Conservation (phyloP, 92 coral and sea anemone species). For the Parazoanthus atlanticus region DNA sequence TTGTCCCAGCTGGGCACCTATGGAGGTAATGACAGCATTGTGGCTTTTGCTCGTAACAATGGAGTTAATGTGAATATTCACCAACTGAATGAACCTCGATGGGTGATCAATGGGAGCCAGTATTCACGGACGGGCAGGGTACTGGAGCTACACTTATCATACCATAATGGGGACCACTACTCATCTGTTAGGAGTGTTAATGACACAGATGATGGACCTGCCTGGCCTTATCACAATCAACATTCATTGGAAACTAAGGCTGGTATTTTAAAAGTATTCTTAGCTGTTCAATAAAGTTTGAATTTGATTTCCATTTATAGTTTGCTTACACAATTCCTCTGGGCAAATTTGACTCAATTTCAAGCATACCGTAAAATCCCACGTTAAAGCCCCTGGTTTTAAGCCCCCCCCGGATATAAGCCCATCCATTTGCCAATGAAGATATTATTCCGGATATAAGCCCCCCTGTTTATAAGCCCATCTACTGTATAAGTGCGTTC, state of each 20-base stretch:
- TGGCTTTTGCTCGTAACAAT: slow-evolving; percentile 92
- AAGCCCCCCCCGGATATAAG: too few species aligned
- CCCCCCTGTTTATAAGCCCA: too few species aligned
- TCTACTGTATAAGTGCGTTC: too few species aligned
- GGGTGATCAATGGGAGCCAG: slow-evolving; percentile 89
- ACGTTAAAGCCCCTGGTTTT: too few species aligned
- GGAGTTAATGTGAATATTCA: slow-evolving; percentile 91
- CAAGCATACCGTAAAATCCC: too few species aligned
- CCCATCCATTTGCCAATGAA: too few species aligned
- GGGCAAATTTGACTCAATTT: neutral
- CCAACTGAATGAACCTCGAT: slow-evolving; percentile 93
- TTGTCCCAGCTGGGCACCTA: slow-evolving; percentile 81
- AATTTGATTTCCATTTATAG: neutral
- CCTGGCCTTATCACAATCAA: slow-evolving; percentile 75
- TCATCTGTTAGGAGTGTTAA: slow-evolving; percentile 81
- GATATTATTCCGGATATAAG: too few species aligned
- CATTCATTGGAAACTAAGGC: slow-evolving; percentile 45
- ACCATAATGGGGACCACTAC: slow-evolving; percentile 97
- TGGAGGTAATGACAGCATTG: slow-evolving; percentile 97
- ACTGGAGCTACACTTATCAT: slow-evolving; percentile 81
- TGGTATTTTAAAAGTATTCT: neutral
- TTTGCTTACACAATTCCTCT: neutral
- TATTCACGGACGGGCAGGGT: slow-evolving; percentile 66
- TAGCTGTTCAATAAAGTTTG: neutral
- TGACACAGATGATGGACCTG: slow-evolving; percentile 88